Conservation (phyloP, 2,797 vertebrate species). For the Sphenodon punctatus region DNA sequence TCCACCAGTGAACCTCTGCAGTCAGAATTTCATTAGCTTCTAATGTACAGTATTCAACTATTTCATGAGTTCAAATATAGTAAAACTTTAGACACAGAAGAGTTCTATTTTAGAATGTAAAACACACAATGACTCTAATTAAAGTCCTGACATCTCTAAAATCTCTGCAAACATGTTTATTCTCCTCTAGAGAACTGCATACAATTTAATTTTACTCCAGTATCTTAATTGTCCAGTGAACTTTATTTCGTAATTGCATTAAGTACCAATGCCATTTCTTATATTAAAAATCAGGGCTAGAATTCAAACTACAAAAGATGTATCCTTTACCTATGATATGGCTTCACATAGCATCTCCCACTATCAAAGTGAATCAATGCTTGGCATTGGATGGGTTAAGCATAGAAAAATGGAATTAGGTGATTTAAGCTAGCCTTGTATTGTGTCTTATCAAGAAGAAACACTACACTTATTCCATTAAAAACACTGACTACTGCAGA, state of each 20-base stretch:
- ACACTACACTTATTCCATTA: not conserved
- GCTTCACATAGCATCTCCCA: not conserved
- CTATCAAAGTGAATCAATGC: accelerated
- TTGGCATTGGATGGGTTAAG: slow-evolving; percentile 1
- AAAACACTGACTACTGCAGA: not conserved
- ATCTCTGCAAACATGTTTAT: not conserved
- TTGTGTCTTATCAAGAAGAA: not conserved
- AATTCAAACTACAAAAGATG: not conserved
- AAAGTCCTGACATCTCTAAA: slow-evolving; percentile 16
- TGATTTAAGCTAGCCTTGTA: not conserved
- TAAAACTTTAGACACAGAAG: not conserved
- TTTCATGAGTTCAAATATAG: slow-evolving; percentile 20
- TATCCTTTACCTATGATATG: not conserved
- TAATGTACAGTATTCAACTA: not conserved
- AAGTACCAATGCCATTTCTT: not conserved
- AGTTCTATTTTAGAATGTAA: not conserved
- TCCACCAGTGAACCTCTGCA: not conserved
- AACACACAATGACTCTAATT: not conserved
- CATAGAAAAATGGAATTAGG: not conserved
- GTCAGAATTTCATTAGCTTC: not conserved
- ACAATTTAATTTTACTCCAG: slow-evolving; percentile 42
- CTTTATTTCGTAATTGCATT: not conserved
- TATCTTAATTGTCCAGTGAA: slow-evolving; percentile 16
- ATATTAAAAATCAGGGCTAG: not conserved
- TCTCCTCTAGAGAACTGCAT: not conserved